Base-by-base conservation (phyloP, 2,888 invertebrate genomes). In the Drosophila ezoana region DNA sequence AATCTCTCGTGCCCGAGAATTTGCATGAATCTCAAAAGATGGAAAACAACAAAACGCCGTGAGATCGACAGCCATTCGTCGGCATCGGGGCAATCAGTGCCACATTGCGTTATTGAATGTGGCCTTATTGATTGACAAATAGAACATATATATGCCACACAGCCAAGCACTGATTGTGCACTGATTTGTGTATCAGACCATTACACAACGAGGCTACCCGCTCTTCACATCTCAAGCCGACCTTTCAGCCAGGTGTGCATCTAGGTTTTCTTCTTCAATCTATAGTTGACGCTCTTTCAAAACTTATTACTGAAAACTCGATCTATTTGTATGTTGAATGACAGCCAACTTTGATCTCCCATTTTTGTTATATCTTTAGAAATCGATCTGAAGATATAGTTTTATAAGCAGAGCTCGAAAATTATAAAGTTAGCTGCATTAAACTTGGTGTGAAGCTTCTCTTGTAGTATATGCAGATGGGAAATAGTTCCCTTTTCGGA, bases 21-120 rank as follows among this genome's bases (percentile, higher is more conserved):
- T 87, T 87, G 87, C 87, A 87, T 87, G 84, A 79, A 52, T 76
- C 78, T 83, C 64, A 54, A 37, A 53, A 28, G 68, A 52, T 59
- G 54, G 40, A 45, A 14, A 48, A 28, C 28, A 28, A 23, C 23
- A 23, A 51, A 45, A 20, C 32, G 28, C 23, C 37, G 69, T 28
- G 28, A 28, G 28, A 28, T 28, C 28, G 28, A 28, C 28, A 28
- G 28, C 23, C 23, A 23, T 23, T 83, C 38, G 37, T 51, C 51
- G 37, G 23, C 23, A 51, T 23, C 23, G 76, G 64, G 54, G 68
- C 79, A 79, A 79, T 79, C 79, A 79, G 71, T 66, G 76, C 77
- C 33, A 28, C 47, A 20, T 33, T 47, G 28, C 44, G 64, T 70
- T 76, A 77, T 77, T 78, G 71, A 77, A 41, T 59, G 54, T 72